A percentile compares a stretch with the other conserved stretches of the same genome.
Conservation (phyloP, 2,888 invertebrate genomes). For the Oxytorus armatus region DNA sequence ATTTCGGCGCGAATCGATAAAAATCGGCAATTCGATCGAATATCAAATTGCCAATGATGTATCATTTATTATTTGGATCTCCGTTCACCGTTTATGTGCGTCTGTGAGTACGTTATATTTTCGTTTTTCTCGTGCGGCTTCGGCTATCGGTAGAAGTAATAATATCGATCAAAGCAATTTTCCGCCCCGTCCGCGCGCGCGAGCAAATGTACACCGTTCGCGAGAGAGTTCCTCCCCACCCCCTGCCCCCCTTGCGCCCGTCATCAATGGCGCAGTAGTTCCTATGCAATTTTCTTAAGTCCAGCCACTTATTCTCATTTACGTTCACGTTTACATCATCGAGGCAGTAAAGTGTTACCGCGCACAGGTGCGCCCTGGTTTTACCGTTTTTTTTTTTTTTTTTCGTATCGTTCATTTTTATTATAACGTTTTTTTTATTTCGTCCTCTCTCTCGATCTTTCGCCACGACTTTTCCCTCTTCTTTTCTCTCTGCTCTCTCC, state of each 20-base stretch:
- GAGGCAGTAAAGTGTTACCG: slow-evolving; percentile 82
- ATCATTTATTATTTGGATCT: slow-evolving; percentile 29
- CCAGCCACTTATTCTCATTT: slow-evolving; percentile 82
- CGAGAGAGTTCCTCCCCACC: slow-evolving; percentile 1
- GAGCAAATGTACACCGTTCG: slow-evolving; percentile 15
- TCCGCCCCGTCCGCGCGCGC: slow-evolving; percentile 37
- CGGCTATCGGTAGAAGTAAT: slow-evolving; percentile 13
- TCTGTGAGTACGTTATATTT: slow-evolving; percentile 2
- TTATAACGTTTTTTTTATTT: slow-evolving; percentile 23
- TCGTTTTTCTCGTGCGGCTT: slow-evolving; percentile 7
- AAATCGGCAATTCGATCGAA: slow-evolving; percentile 41
- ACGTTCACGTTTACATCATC: slow-evolving; percentile 84
- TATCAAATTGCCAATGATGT: slow-evolving; percentile 28
- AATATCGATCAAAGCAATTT: slow-evolving; percentile 61
- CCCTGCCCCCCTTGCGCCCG: slow-evolving; percentile 3
- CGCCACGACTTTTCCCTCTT: slow-evolving; percentile 21
- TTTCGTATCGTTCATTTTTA: slow-evolving; percentile 70
- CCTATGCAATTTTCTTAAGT: slow-evolving; percentile 81
- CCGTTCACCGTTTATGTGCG: background rate
- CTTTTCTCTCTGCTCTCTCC: background rate
- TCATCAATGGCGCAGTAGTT: slow-evolving; percentile 66
- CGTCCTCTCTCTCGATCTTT: background rate
- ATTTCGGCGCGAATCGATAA: slow-evolving; percentile 26
- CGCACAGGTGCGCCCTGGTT: slow-evolving; percentile 82
- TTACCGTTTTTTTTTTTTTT: slow-evolving; percentile 73